These are phyloP conservation scores for Sebastolobus altivelis DNA, from an alignment of 2,797 vertebrate genomes.

Conservation along the genomic window DNA sequence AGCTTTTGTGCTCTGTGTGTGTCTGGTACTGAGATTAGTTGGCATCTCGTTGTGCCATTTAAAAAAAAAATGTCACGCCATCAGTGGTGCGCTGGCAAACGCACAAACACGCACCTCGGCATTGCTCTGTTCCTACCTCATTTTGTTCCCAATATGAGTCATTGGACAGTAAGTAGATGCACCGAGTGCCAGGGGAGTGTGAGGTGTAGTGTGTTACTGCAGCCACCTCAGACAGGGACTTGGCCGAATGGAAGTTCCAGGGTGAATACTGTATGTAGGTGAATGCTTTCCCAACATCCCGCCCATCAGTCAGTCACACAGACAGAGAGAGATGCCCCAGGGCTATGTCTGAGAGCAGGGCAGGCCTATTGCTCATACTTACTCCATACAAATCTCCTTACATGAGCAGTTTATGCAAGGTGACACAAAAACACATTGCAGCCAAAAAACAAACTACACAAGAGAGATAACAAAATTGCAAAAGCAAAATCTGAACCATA, in stretches of 20 bases:
- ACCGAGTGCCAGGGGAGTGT: slow-evolving; percentile 23
- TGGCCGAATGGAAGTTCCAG: slow-evolving; percentile 34
- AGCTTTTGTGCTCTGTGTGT: slow-evolving; percentile 56
- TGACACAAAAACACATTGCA: slow-evolving; percentile 3
- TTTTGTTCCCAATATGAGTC: slow-evolving; percentile 29
- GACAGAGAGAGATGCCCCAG: slow-evolving; percentile 26
- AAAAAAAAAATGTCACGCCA: background rate
- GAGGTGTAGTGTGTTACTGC: slow-evolving; percentile 30
- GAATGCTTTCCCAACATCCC: slow-evolving; percentile 41
- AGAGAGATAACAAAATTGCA: background rate
- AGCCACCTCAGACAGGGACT: slow-evolving; percentile 5
- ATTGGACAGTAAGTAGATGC: slow-evolving; percentile 38
- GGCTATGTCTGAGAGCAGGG: slow-evolving; percentile 46
- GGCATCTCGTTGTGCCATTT: slow-evolving; percentile 54
- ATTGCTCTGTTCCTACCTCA: slow-evolving; percentile 18
- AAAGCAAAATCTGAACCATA: background rate
- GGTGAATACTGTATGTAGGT: slow-evolving; percentile 36
- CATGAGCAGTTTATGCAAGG: slow-evolving; percentile 6
- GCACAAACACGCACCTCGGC: slow-evolving; percentile 11
- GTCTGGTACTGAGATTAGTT: slow-evolving; percentile 62
- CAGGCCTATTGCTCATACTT: slow-evolving; percentile 37
- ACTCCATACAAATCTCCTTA: slow-evolving; percentile 27
- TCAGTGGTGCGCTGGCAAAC: slow-evolving; percentile 11
- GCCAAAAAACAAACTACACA: background rate
- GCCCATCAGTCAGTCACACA: slow-evolving; percentile 35